phyloP scores from a whole-genome alignment of 2,113 vertebrate species.

The Phyllopteryx taeniolatus region DNA sequence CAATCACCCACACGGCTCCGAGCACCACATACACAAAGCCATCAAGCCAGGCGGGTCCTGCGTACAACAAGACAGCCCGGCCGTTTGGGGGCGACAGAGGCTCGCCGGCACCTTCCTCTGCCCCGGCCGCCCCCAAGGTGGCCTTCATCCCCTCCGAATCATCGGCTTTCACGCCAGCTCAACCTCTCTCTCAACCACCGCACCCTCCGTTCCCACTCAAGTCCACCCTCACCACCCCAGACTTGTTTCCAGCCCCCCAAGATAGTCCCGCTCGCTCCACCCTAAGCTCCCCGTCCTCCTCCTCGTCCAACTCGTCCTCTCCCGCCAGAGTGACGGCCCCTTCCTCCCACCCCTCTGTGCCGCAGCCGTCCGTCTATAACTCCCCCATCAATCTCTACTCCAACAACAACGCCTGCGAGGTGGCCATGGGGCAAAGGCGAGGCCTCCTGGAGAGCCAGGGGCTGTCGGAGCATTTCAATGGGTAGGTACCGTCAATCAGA shows the following conservation, averaged over 20 bases:
- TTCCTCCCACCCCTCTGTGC: constrained; percentile 75
- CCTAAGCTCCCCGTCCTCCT: constrained; percentile 55
- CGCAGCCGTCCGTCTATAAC: constrained; percentile 83
- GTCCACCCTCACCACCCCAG: constrained; percentile 34
- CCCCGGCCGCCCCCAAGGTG: constrained; percentile 76
- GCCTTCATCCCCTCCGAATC: constrained; percentile 92
- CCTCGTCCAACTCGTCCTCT: constrained; percentile 71
- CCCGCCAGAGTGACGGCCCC: constrained; percentile 78
- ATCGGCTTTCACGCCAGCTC: constrained; percentile 89
- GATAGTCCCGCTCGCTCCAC: constrained; percentile 49
- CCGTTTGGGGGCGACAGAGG: constrained; percentile 79
- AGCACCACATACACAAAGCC: constrained; percentile 70
- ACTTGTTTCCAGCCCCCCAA: constrained; percentile 45
- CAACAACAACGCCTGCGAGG: constrained; percentile 78
- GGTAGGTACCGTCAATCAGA: constrained; percentile 78
- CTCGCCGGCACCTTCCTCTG: constrained; percentile 19
- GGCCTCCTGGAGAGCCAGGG: constrained; percentile 84
- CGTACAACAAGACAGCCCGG: constrained; percentile 92
- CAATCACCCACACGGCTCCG: constrained; percentile 79
- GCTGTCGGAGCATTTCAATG: constrained; percentile 83
- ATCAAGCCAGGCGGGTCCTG: constrained; percentile 62
- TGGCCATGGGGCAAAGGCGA: constrained; percentile 84
- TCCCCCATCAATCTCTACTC: constrained; percentile 79
- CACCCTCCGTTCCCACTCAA: constrained; percentile 68
- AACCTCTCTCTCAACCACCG: constrained; percentile 60